Base-by-base conservation (phyloP, 1,140 invertebrate species). In the Homarus americanus region DNA sequence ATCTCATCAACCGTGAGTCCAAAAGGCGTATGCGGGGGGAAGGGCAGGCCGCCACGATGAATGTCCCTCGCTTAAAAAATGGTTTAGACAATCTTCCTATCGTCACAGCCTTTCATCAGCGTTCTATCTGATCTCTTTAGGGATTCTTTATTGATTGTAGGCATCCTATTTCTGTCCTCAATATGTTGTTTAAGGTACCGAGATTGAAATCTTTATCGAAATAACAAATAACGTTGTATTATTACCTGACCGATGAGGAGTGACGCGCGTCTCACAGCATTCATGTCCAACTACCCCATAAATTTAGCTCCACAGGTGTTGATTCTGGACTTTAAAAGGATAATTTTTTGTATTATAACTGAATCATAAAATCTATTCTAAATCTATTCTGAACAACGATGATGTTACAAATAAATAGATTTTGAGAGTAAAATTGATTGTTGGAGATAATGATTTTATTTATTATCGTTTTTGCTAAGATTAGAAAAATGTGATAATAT, bases 141-240 rank as follows among this genome's bases (percentile, higher is more conserved):
- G 82, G 63, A 41, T 84, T 75, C 88, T 84, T 90, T 78, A 90
- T 90, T 84, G 88, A 90, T 90, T 90, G 88, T 49, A 84, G 41
- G 12, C 78, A 20, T 90, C 82, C 38, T 90, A 82, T 90, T 83
- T 78, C 88, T 83, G 88, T 40, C 88, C 72, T 83, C 69, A 83
- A 76, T 83, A 73, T 82, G 78, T 78, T 75, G 40, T 90, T 90
- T 88, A 88, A 20, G 75, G 36, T 36, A 41, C 15, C 24, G 34
- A 41, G n/a, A 88, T 86, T 86, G 72, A 86, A 76, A 86, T 86
- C 82, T 86, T 58, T 86, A 86, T 86, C 83, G 40, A 86, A 86
- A 86, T 86, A 86, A 53, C 72, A 76, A 86, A 86, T 86, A 86
- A 86, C 41, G 78, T 80, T 49, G 28, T 49, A 49, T 15, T 28